Base-by-base conservation (phyloP, 1,140 invertebrate genomes). In the Brachystomella parvula region DNA sequence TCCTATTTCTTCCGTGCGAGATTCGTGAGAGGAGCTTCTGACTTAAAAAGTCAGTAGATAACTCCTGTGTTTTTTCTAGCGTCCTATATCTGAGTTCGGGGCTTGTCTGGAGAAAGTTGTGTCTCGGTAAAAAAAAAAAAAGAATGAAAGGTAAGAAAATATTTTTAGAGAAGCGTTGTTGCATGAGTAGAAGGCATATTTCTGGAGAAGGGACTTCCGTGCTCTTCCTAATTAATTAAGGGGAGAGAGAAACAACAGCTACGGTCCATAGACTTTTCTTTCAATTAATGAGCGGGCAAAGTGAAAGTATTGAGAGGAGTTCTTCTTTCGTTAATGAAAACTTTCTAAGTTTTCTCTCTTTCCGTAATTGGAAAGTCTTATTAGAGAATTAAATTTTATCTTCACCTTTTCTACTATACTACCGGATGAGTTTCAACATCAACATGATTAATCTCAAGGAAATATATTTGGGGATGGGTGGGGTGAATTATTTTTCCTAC, bases 301-400 rank as follows among this genome's bases (percentile, higher is more conserved):
- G 49, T 53, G 49, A 53, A 53, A 53, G 49, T 53, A 53, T 53
- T 53, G 24, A 17, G 12, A 24, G 49, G 15, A 53, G 21, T 12
- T 26, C 12, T 12, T 17, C 12, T 6, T 19, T 6, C 21, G 12
- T 24, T 53, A 53, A 53, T 53, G 49, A 53, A 53, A 53, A 6
- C 24, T 76, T 89, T 87, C 87, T 83, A 64, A 90, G 86, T 76
- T 83, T 77, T 2, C 83, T 82, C 62, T 6, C 6, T 24, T 87
- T 69, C 60, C 21, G 9, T 53, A 53, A 53, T 53, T 53, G 49
- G 49, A 53, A 53, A 53, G 49, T 53, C 49, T 53, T 53, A 53
- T 53, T 53, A 53, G 49, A 15, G 49, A 53, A 53, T 53, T 53
- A 53, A 53, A 53, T 53, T 53, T 53, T 53, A 53, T 26, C 6